phyloP scores from a whole-genome alignment of 1,140 invertebrate species.

The Plutomurus gul region DNA sequence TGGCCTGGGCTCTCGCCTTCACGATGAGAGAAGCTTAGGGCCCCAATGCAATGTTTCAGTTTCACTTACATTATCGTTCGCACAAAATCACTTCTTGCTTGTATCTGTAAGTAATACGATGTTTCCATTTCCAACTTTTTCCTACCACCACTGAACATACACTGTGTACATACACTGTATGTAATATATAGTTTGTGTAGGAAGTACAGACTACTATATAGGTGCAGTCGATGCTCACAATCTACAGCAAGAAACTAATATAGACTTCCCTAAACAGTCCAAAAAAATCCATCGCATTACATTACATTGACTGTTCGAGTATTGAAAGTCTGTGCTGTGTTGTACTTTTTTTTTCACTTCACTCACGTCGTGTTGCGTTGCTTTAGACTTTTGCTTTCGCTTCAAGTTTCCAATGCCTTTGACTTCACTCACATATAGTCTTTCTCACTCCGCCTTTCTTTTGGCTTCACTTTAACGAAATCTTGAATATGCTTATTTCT shows the following conservation, averaged over 20 bases:
- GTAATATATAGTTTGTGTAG: too few relatives aligned
- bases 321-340: not conserved
- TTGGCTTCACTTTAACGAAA: not conserved
- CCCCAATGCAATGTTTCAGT: not conserved
- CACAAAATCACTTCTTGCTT: too few relatives aligned
- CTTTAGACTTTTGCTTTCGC: constrained; percentile 25
- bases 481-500: not conserved
- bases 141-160: too few relatives aligned
- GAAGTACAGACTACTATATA: not conserved
- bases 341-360: not conserved
- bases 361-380: constrained; percentile 19
- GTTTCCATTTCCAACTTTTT: too few relatives aligned
- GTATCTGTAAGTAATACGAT: too few relatives aligned
- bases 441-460: constrained; percentile 16
- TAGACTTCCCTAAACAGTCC: not conserved
- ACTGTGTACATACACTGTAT: too few relatives aligned
- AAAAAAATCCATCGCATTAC: constrained; percentile 9
- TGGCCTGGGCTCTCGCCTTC: too few relatives aligned
- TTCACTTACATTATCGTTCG: constrained; percentile 18
- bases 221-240: not conserved
- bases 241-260: not conserved
- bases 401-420: not conserved
- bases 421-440: constrained; percentile 18
- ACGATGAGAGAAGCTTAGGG: constrained; percentile 1
- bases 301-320: constrained; percentile 12